A percentile compares a stretch with the other conserved stretches of the same genome.
phyloP scores from a whole-genome alignment of 1,140 invertebrate species.

The Hirudo medicinalis region DNA sequence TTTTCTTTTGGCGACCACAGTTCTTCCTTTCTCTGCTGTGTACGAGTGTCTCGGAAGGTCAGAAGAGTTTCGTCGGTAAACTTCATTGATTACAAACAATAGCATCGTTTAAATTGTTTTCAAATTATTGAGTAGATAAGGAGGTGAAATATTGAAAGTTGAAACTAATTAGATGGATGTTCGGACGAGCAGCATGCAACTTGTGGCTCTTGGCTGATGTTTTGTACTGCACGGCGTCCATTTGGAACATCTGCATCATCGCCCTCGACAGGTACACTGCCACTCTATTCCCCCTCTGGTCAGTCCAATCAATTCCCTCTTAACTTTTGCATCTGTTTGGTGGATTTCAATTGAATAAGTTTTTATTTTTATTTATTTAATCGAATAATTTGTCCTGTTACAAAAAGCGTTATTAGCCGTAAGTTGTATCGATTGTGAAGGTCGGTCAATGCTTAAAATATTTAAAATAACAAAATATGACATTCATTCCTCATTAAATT shows the following conservation, averaged over 20 bases:
- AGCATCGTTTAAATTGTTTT: too few relatives aligned
- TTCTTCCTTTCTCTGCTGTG: constrained; percentile 23
- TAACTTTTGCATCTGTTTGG: not conserved
- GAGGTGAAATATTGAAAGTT: too few relatives aligned
- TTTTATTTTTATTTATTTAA: not conserved
- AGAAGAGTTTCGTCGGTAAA: not conserved
- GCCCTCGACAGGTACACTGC: constrained; percentile 41
- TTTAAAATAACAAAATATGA: too few relatives aligned
- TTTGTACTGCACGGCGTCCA: constrained; percentile 42
- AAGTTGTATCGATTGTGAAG: too few relatives aligned
- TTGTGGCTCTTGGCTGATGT: constrained; percentile 33
- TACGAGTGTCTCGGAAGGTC: constrained; percentile 17
- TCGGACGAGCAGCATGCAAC: constrained; percentile 25
- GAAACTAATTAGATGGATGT: constrained; percentile 11
- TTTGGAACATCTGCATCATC: constrained; percentile 41
- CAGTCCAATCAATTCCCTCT: not conserved
- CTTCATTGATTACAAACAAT: too few relatives aligned
- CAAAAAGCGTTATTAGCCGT: too few relatives aligned
- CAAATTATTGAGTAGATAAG: too few relatives aligned
- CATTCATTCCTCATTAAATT: too few relatives aligned
- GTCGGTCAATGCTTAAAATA: too few relatives aligned
- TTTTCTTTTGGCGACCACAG: constrained; percentile 24
- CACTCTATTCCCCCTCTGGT: constrained; percentile 42
- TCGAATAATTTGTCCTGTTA: too few relatives aligned
- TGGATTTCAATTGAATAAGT: not conserved